Evolutionary conservation across 2,113 vertebrate genomes (phyloP).

Genomic region (Accipiter virgatus): DNA sequence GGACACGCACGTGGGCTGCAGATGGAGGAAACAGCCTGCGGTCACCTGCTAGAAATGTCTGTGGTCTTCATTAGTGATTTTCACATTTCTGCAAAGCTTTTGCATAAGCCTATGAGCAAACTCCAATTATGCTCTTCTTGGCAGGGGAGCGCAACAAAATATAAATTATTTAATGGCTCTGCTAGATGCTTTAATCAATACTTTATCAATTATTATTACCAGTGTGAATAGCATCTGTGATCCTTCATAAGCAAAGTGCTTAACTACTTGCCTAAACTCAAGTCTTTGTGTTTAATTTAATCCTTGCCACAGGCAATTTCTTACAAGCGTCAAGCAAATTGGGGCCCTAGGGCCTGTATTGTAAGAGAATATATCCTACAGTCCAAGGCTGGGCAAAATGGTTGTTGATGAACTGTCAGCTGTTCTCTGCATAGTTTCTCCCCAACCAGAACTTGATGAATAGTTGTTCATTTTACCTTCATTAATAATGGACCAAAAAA

Average conservation of each 20-base stretch:
- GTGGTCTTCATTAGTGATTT: background rate
- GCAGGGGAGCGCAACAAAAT: background rate
- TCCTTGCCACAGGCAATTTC: background rate
- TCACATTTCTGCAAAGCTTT: background rate
- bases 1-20: rapidly evolving
- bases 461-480: background rate
- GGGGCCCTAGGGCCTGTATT: background rate
- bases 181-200: background rate
- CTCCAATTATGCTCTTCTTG: background rate
- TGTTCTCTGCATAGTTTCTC: background rate
- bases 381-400: background rate
- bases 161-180: background rate
- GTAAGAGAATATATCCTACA: background rate
- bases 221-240: background rate
- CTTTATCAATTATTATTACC: background rate
- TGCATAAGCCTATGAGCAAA: background rate
- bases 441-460: background rate
- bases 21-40: background rate
- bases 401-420: background rate
- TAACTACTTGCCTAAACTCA: background rate
- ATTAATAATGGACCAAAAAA: background rate
- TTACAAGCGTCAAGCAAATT: background rate
- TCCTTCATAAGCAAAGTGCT: background rate
- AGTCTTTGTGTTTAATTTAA: background rate
- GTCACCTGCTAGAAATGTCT: background rate